A percentile compares a stretch with the other conserved stretches of the same genome.
Evolutionary conservation across 2,797 vertebrate genomes (phyloP).

Genomic region (Syncerus caffer): DNA sequence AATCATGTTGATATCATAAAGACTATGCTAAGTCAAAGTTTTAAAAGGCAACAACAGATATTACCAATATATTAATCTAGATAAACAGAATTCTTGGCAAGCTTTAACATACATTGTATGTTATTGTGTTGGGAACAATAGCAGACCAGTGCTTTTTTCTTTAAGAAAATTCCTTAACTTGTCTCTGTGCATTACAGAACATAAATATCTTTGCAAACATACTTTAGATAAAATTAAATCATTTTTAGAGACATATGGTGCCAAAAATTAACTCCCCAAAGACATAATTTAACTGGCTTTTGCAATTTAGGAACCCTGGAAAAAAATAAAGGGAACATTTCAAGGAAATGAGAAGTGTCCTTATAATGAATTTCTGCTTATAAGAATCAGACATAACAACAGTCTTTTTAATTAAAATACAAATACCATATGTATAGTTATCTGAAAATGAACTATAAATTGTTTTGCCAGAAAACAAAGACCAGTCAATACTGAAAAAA

Average conservation of each 20-base stretch:
- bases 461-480: constrained; percentile 64
- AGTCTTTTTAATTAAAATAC: constrained; percentile 74
- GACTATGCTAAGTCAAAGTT: not conserved
- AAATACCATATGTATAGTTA: constrained; percentile 69
- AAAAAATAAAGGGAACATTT: constrained; percentile 62
- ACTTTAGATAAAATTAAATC: constrained; percentile 69
- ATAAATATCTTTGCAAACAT: constrained; percentile 62
- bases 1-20: not conserved
- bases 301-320: constrained; percentile 64
- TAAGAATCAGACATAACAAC: constrained; percentile 72
- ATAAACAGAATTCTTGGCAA: not conserved
- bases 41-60: constrained; percentile 8
- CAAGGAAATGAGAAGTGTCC: constrained; percentile 73
- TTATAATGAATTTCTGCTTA: constrained; percentile 73
- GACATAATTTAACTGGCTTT: constrained; percentile 73
- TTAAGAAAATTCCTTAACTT: constrained; percentile 32
- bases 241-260: constrained; percentile 73
- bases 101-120: not conserved
- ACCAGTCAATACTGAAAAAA: constrained; percentile 52
- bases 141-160: not conserved
- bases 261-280: constrained; percentile 73
- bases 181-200: constrained; percentile 30
- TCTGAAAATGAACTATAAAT: constrained; percentile 67
- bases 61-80: not conserved
- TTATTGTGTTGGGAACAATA: not conserved